phyloP scores from a whole-genome alignment of 1,140 invertebrate genomes.

The Drosophila bifasciata region DNA sequence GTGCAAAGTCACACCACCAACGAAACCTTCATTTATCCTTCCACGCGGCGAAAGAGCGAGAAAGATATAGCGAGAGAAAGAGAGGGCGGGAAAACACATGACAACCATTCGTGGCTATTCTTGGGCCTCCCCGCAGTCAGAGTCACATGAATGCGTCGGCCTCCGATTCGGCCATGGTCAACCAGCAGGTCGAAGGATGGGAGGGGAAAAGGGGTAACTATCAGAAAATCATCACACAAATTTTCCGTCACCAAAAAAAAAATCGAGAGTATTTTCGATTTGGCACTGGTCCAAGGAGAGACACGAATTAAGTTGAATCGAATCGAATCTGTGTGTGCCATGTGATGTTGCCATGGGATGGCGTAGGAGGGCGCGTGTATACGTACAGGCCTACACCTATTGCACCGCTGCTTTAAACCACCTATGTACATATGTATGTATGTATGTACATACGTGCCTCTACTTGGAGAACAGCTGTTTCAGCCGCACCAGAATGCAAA shows the following conservation, averaged over 20 bases:
- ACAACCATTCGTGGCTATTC: constrained; percentile 54
- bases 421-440: too few relatives aligned
- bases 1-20: constrained; percentile 23
- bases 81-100: constrained; percentile 47
- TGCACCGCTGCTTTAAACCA: constrained; percentile 19
- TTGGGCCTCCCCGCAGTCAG: constrained; percentile 34
- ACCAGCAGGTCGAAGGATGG: constrained; percentile 22
- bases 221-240: constrained; percentile 7
- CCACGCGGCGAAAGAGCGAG: constrained; percentile 9
- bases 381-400: too few relatives aligned
- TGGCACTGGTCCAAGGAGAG: constrained; percentile 39
- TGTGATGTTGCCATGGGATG: constrained; percentile 34
- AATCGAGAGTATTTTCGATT: constrained; percentile 48
- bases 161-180: constrained; percentile 71
- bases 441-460: too few relatives aligned
- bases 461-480: constrained; percentile 27
- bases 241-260: constrained; percentile 57
- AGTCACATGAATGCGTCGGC: constrained; percentile 72
- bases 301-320: background rate
- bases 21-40: constrained; percentile 78
- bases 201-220: background rate
- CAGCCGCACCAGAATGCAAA: constrained; percentile 9
- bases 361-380: constrained; percentile 66
- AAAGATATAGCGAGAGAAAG: background rate
- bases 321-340: constrained; percentile 24